Base-by-base conservation (phyloP, 1,140 invertebrate species). In the Nephila pilipes region DNA sequence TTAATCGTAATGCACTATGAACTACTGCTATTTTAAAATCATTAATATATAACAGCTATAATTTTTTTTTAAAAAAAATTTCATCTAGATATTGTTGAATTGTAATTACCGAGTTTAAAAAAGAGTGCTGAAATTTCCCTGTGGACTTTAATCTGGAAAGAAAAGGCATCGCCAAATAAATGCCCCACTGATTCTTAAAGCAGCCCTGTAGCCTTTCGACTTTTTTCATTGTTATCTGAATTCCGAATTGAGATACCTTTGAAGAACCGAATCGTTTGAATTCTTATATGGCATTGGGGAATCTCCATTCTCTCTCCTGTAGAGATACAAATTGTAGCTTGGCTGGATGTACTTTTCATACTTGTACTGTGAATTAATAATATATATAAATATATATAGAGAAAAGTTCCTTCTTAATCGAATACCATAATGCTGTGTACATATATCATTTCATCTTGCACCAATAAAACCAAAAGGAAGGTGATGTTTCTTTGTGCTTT, bases 401-500 rank as follows among this genome's bases (percentile, higher is more conserved):
- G 87, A 93, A 93, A 93, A 93, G 92, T 93, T 93, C 92, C 92
- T 93, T 93, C 92, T 93, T 93, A 81, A 93, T 55, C 69, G 75
- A 87, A 65, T 75, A 79, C 58, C 87, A 89, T 93, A 25, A 36
- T 93, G 65, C 57, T 93, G 75, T 93, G 92, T 93, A 93, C 36
- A 93, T 93, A 93, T 38, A 93, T 93, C 92, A 93, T 89, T 93
- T 93, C 92, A 93, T 93, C 92, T 93, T 93, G 92, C 92, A 93
- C 92, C 85, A 93, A 93, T 93, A 93, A 93, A 93, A 89, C 63
- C 87, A 60, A 93, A 87, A 38, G 92, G 92, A 93, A 87, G 92
- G 58, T 93, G 91, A 83, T 79, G 38, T 46, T 46, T 93, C 46
- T 87, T 32, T 90, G 8, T 90, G 25, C 75, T 69, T 69, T 75